Base-by-base conservation (phyloP, 2,888 invertebrate species). In the Chamaedrilus cognettii region DNA sequence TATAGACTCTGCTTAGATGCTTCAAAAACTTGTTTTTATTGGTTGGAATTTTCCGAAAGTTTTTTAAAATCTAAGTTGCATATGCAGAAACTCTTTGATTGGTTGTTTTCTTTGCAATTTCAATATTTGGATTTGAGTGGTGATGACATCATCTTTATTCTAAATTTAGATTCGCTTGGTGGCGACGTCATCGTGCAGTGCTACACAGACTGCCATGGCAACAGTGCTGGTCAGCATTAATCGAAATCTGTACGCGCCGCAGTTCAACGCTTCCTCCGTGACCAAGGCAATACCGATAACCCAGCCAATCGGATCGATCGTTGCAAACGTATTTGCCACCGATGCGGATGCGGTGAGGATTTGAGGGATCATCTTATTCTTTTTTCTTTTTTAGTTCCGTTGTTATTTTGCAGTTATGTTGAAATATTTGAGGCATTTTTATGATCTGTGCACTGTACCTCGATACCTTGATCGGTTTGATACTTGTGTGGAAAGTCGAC, bases 281-380 rank as follows among this genome's bases (percentile, higher is more conserved):
- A 65, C 65, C 1, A 75, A 77, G 57, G 73, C 65, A 28, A 75
- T 81, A 32, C 63, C 74, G 52, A 80, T 81, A 66, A 73, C 70
- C 19, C 69, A 70, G 23, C 32, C 65, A 0, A 65, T 78, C 2
- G 75, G 76, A 0, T 52, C 57, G 19, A 57, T 64, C 3, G 74
- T 82, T 71, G 75, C 76, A n/a, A 70, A 60, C 2, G 75, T 81
- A 3, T 75, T 69, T 68, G 82, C 81, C 7, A 74, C 73, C 4
- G 82, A 82, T 71, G 31, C 32, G 23, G 82, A 82, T 66, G 26
- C 57, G 51, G 81, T 80, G 69, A 77, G 77, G 7, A 19, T 19
- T 42, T 7, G 7, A 42, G 19, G 19, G 42, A 42, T 42, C 7
- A 19, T 7, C 7, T 11, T 7, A 42, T 7, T 42, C 19, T 11